Base-by-base conservation (phyloP, 1,140 invertebrate species). In the Uloborus diversus region DNA sequence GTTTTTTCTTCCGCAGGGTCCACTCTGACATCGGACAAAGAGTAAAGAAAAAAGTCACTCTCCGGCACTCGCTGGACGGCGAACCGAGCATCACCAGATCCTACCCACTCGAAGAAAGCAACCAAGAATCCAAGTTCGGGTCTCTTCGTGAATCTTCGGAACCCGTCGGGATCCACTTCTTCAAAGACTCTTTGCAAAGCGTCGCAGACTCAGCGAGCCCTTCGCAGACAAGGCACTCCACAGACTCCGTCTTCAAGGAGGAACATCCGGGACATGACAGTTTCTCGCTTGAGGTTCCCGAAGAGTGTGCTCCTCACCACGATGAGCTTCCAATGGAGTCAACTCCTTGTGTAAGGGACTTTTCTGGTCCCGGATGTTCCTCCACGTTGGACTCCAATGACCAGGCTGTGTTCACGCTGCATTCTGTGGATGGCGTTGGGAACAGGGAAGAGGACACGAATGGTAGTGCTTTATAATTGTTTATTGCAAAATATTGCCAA, bases 21-120 rank as follows among this genome's bases (percentile, higher is more conserved):
- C 91, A 92, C 84, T 93, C 93, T 42, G 93, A 94, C 86, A 89
- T 94, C 79, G 92, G 93, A 79, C 93, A 91, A 86, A 89, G 93
- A 28, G 79, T 80, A 81, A 93, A 93, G 85, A 95, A 94, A 88
- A 90, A 92, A 85, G 93, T 95, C 75, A 94, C 93, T 71, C 89
- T 94, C 84, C 92, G 91, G 89, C 92, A 88, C 61, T 83, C 84
- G 5, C 64, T 84, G 17, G 84, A 84, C 27, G 76, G 76, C 11
- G 59, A 71, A 49, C 27, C 69, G 4, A 27, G 33, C 17, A 57
- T 30, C 51, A n/a, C 51, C 17, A 57, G 59, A 25, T 80, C 62
- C 13, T 47, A 62, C 7, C 62, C 61, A 4, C 42, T 65, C 7
- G 73, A 78, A 30, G 61, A 61, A n/a, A 78, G 73, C 33, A 62